Evolutionary conservation across 1,140 invertebrate genomes (phyloP), one percentile per base, ranked within the genome.

Genomic region (Euura lappo): DNA sequence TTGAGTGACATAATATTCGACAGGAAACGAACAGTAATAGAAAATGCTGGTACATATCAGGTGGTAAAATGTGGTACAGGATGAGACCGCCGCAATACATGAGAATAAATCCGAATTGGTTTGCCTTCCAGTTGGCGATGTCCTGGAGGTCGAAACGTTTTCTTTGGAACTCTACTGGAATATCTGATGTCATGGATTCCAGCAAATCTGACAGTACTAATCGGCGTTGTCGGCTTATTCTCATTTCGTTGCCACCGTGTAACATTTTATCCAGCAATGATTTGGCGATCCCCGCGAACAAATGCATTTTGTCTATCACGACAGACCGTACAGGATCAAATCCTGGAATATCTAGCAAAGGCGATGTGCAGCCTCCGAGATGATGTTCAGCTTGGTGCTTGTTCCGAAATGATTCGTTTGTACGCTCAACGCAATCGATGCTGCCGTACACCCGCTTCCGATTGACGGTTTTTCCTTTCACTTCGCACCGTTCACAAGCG

Each of bases 401-500:
- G 42, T 51, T 71, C 68, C 45, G 8, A 71, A 78, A 78, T 44
- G 76, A 76, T 46, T 72, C 28, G 44, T 77, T 71, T 10, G 76
- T 77, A 4, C 76, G 44, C 47, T n/a, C 3, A 44, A 4, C 43
- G 66, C 47, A 69, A 72, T 74, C 44, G 1, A 51, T 51, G 11
- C 68, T 13, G 13, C 68, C 65, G 46, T 69, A 75, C 0, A 75
- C 67, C 46, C 74, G 67, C 70, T 69, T 76, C 0, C 67, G 60
- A 6, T 70, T 66, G 46, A 79, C 71, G 11, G 65, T 74, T 44
- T 43, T 45, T 0, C 78, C 78, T 71, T 76, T 73, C 28, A 73
- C 67, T 5, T 51, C 69, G 46, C 76, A 78, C 70, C 76, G 75
- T 45, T 81, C 79, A 69, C 79, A 81, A n/a, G 68, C 71, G 69